Evolutionary conservation across 2,797 vertebrate species (phyloP), one percentile per base, ranked within the genome.

Genomic region (Gastrophryne carolinensis): DNA sequence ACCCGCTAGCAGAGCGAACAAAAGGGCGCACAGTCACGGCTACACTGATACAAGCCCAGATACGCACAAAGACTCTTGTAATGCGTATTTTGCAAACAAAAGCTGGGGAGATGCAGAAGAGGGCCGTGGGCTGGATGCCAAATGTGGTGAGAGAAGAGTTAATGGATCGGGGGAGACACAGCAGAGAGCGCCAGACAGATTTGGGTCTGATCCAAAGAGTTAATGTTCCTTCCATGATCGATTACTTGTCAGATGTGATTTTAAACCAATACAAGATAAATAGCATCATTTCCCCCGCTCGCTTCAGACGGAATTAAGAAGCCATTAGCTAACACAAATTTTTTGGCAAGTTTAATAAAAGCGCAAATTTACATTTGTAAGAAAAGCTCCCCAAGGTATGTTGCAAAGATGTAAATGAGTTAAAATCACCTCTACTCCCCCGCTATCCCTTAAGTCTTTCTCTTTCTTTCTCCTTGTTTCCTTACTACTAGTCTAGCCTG

Each of bases 191-290:
- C 80, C 86, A 86, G 86, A 57, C 66, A 77, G 74, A 70, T 90
- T 95, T 96, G 95, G 94, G 93, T 92, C 93, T 92, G 90, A 94
- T 96, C 95, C 95, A 96, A 92, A 95, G 92, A 95, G 94, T 95
- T 97, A 96, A 97, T 97, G 95, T 97, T 95, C 94, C 94, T 93
- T 93, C 92, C 92, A 93, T 96, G 94, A 96, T 96, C 93, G 93
- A 96, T 96, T 93, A 91, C 90, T 90, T 95, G 93, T 95, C 94
- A 96, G 91, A 88, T 90, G 91, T 88, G 94, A 93, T 91, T 94
- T 93, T 92, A 88, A 93, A 92, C 93, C 93, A 90, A 92, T 93
- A 93, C 92, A 95, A 95, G 95, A 95, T 94, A 93, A 93, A 96
- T 95, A 91, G 93, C 92, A 90, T 90, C 90, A 91, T 90, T 91